Evolutionary conservation across 2,888 invertebrate species (phyloP), one percentile per base, ranked within the genome.

Genomic region (Mellilla xanthometata): DNA sequence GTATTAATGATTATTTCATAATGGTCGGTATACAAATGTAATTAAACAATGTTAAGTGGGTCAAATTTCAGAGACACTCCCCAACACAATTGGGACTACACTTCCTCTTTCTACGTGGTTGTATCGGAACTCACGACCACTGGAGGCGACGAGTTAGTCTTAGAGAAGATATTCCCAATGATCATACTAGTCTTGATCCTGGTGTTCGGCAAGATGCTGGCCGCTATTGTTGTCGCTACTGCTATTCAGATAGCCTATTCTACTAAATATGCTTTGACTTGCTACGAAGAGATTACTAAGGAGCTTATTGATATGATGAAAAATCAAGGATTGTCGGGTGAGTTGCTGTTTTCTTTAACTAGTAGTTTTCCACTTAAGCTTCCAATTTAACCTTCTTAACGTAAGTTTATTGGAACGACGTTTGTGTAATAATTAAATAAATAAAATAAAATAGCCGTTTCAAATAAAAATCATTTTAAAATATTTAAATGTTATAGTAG

Each of bases 281-380:
- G 60, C 0, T 89, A 88, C 27, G 87, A 88, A 51, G 76, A 60
- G 33, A 65, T 62, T 15, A 81, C 80, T 0, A 60, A 51, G 7
- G 77, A 85, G 42, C 71, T 89, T 0, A 79, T 86, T 44, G 81
- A 83, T 58, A 72, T 82, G 54, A 48, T 88, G 41, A 84, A 74
- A 54, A 89, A 85, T 56, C 88, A 89, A 44, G 88, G 88, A 12
- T 51, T 89, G 10, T 89, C 88, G 9, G 62, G 88, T 88, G 53
- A 70, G 71, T 67, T 33, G 0, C 12, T 34, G 7, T 41, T 3
- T 27, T n/a, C n/a, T n/a, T n/a, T n/a, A n/a, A n/a, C n/a, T n/a
- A n/a, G n/a, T n/a, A n/a, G n/a, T n/a, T 1, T 15, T 15, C 2
- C 15, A 15, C 15, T 15, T 15, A 15, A 2, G 5, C 15, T 15